Conservation (phyloP, 2,888 invertebrate species). For the Scaptomyza polygonia region DNA sequence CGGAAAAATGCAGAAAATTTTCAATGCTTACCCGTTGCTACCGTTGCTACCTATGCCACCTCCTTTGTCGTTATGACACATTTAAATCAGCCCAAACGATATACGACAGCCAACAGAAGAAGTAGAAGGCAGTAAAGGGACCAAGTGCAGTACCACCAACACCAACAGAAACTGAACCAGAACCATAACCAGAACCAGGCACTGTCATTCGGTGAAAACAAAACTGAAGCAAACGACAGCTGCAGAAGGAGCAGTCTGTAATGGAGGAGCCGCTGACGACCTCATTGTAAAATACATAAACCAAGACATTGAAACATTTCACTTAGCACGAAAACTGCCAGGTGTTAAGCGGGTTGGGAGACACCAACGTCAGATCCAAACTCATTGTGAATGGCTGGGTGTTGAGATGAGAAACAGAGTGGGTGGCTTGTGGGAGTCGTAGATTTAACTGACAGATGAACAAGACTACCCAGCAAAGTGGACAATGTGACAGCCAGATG, state of each 20-base stretch:
- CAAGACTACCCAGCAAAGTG: conserved; percentile 53
- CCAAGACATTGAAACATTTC: conserved; percentile 77
- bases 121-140: conserved; percentile 37
- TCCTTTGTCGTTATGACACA: conserved; percentile 74
- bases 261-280: conserved; percentile 56
- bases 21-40: conserved; percentile 41
- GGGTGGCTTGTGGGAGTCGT: background rate
- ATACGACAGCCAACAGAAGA: conserved; percentile 61
- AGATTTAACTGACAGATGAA: conserved; percentile 51
- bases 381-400: conserved; percentile 16
- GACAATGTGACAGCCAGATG: conserved; percentile 61
- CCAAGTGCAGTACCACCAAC: conserved; percentile 17
- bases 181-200: conserved; percentile 24
- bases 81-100: conserved; percentile 79
- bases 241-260: conserved; percentile 14
- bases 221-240: conserved; percentile 50
- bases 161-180: conserved; percentile 8
- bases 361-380: background rate
- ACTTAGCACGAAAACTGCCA: conserved; percentile 66
- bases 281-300: conserved; percentile 78
- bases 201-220: conserved; percentile 19
- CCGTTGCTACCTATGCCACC: background rate
- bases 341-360: conserved; percentile 56
- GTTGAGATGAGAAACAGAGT: background rate
- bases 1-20: conserved; percentile 56